phyloP scores from a whole-genome alignment of 2,888 invertebrate genomes.

The Euproctis similis region DNA sequence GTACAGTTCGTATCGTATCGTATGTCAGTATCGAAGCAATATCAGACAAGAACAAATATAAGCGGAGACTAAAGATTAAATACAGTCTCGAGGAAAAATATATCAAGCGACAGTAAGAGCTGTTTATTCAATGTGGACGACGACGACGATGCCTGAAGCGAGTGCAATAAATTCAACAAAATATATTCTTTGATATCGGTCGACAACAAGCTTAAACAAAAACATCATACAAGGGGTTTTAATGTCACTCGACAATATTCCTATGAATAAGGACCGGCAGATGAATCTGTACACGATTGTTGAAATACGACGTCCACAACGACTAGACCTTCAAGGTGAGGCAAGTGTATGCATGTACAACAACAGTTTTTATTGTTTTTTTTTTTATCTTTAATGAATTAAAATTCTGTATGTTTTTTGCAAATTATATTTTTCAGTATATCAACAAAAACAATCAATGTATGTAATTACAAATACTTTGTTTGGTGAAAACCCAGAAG shows the following conservation, averaged over 20 bases:
- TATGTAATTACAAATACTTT: too few species aligned
- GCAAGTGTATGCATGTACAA: slow-evolving; percentile 45
- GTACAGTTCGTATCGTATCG: slow-evolving; percentile 10
- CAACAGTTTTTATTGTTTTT: too few species aligned
- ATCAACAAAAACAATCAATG: too few species aligned
- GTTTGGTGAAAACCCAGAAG: too few species aligned
- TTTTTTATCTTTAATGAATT: too few species aligned
- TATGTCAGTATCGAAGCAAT: slow-evolving; percentile 24
- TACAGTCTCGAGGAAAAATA: slow-evolving; percentile 36
- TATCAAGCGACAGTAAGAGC: slow-evolving; percentile 37
- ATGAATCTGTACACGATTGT: slow-evolving; percentile 69
- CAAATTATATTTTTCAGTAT: too few species aligned
- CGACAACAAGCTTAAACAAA: slow-evolving; percentile 55
- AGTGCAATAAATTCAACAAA: slow-evolving; percentile 53
- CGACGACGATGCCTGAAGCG: slow-evolving; percentile 35
- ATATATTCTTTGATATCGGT: slow-evolving; percentile 52
- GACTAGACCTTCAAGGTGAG: slow-evolving; percentile 46
- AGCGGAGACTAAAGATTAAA: slow-evolving; percentile 14
- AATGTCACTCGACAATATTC: slow-evolving; percentile 60
- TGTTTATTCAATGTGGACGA: slow-evolving; percentile 37
- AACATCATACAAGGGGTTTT: slow-evolving; percentile 58
- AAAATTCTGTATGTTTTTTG: too few species aligned
- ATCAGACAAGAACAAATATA: slow-evolving; percentile 29
- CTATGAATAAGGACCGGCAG: slow-evolving; percentile 57
- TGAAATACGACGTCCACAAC: slow-evolving; percentile 60